A percentile compares a stretch with the other conserved stretches of the same genome.
Conservation (phyloP, 2,888 invertebrate species). For the Patella depressa region DNA sequence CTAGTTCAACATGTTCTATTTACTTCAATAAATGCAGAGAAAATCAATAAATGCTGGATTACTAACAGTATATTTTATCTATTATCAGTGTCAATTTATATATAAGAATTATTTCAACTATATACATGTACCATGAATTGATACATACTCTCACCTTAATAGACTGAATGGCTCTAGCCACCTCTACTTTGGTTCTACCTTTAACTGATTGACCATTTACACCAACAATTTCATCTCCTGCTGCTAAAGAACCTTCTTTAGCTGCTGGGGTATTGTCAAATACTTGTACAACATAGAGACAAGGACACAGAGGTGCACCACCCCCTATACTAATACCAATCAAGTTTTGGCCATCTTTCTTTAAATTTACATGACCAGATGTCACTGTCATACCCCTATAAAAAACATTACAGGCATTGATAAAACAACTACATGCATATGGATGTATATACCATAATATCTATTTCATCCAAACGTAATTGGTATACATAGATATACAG, state of each 20-base stretch:
- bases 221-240: constrained; percentile 96
- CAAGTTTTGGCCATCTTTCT: constrained; percentile 90
- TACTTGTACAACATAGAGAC: constrained; percentile 97
- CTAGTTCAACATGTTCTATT: not conserved
- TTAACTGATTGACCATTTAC: constrained; percentile 94
- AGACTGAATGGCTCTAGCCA: constrained; percentile 98
- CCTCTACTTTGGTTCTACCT: constrained; percentile 97
- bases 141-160: constrained; percentile 77
- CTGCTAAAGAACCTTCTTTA: constrained; percentile 90
- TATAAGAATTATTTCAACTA: no score
- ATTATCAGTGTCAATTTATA: no score
- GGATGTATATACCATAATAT: no score
- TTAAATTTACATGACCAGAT: constrained; percentile 89
- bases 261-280: constrained; percentile 98
- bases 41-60: no score
- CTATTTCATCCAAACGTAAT: no score
- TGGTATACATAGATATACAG: no score
- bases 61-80: no score
- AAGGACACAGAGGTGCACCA: constrained; percentile 87
- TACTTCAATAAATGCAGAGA: no score
- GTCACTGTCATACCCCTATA: constrained; percentile 97
- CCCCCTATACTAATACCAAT: constrained; percentile 99
- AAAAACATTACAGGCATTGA: constrained; percentile 14
- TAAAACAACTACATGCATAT: no score
- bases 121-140: no score